Evolutionary conservation across 2,888 invertebrate genomes (phyloP), one percentile per base, ranked within the genome.

Genomic region (Cryptus viduatorius): DNA sequence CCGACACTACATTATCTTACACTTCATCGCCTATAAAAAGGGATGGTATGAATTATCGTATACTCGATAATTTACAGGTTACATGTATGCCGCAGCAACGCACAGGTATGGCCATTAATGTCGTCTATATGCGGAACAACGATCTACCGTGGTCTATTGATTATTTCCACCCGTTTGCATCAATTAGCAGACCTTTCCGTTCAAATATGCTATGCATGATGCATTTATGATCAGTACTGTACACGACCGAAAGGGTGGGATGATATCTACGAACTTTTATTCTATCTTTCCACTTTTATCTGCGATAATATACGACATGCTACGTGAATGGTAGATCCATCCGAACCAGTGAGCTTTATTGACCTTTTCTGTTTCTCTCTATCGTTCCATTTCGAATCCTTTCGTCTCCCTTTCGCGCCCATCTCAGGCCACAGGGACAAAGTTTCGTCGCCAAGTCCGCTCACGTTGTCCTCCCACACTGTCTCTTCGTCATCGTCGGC

Each of bases 391-490:
- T 46, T 29, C 53, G 37, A 67, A 42, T 48, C n/a, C n/a, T 56
- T 73, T 69, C 64, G 48, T 82, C 61, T 50, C 31, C 72, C 44
- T 67, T 50, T 10, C 59, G 50, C 59, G 48, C 2, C 4, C 0
- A 2, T 4, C 69, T n/a, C 46, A 0, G 44, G 44, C 44, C 5
- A 56, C 50, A 24, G 42, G 53, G 61, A 75, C 64, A 69, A 79
- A 83, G 61, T 83, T 83, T 83, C 64, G 75, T 46, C 73, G 37
- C 69, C 73, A 75, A 83, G 61, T 68, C 79, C 12, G 75, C 31
- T 61, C 75, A 75, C 67, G 72, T 73, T 72, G 56, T 78, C 67
- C 24, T 44, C 67, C 42, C 46, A 29, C 61, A 44, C 67, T 31
- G 7, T 44, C n/a, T 14, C 4, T 56, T 24, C 65, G 53, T 67